These are phyloP conservation scores for Condylostylus longicornis DNA, from an alignment of 1,140 invertebrate genomes.

Conservation along the genomic window DNA sequence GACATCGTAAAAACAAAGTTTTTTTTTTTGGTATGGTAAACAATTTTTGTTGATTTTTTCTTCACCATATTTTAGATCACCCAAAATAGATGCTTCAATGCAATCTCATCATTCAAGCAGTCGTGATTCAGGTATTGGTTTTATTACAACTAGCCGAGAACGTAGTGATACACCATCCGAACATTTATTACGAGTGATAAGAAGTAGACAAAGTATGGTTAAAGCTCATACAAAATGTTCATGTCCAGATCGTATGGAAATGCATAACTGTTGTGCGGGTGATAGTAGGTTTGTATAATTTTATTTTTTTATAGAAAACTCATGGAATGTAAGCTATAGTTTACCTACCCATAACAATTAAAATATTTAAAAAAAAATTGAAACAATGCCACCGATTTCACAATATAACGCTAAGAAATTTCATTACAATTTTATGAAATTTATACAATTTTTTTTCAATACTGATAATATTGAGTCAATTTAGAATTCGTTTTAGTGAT, in stretches of 20 bases:
- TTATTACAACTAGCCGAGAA: conserved; percentile 33
- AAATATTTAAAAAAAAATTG: too few relatives aligned
- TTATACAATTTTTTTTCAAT: background rate
- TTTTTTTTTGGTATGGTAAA: too few relatives aligned
- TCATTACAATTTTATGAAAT: too few relatives aligned
- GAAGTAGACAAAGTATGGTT: conserved; percentile 23
- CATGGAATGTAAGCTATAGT: too few relatives aligned
- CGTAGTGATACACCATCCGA: conserved; percentile 45
- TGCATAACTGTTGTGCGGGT: background rate
- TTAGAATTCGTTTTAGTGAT: conserved; percentile 31
- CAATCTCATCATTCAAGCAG: conserved; percentile 64
- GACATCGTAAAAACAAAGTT: too few relatives aligned
- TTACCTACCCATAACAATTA: too few relatives aligned
- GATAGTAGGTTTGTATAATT: conserved; percentile 1
- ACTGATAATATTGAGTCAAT: background rate
- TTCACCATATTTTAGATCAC: background rate
- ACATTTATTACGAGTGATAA: conserved; percentile 36
- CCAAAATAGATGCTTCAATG: conserved; percentile 43
- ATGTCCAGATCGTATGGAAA: background rate
- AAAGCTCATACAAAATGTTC: conserved; percentile 16
- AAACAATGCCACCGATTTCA: too few relatives aligned
- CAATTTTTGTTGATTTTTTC: too few relatives aligned
- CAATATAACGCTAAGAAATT: too few relatives aligned
- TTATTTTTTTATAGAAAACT: too few relatives aligned
- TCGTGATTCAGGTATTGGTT: conserved; percentile 58